Evolutionary conservation across 2,113 vertebrate species (phyloP).

Genomic region (Lampris incognitus): DNA sequence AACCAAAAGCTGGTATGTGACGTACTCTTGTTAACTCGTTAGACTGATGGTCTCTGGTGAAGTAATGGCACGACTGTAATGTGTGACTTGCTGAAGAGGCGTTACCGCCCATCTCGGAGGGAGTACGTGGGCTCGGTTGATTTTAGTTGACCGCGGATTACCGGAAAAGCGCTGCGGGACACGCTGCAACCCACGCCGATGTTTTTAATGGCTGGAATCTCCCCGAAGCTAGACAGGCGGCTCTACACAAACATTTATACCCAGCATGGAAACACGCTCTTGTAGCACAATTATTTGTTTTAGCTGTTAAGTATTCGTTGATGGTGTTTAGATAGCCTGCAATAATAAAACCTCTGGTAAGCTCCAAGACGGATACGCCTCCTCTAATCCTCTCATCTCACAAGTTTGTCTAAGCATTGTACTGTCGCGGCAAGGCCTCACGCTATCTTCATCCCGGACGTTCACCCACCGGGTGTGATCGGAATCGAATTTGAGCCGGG

Average conservation of each 20-base stretch:
- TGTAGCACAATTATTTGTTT: constrained; percentile 40
- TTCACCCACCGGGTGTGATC: no score
- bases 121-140: constrained; percentile 41
- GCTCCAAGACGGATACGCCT: background rate
- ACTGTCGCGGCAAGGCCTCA: background rate
- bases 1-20: no score
- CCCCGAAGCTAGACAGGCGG: constrained; percentile 53
- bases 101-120: constrained; percentile 11
- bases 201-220: constrained; percentile 63
- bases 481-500: no score
- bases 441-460: no score
- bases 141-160: constrained; percentile 28
- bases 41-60: no score
- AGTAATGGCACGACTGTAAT: no score
- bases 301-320: constrained; percentile 42
- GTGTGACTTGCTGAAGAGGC: no score
- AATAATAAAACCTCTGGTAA: constrained; percentile 35
- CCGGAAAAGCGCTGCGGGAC: constrained; percentile 53
- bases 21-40: no score
- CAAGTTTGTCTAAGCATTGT: background rate
- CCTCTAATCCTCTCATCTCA: constrained; percentile 22
- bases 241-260: constrained; percentile 54
- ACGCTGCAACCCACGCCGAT: constrained; percentile 40
- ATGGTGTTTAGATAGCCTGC: constrained; percentile 42
- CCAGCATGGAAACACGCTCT: constrained; percentile 46